Evolutionary conservation across 2,113 vertebrate genomes (phyloP).

Genomic region (Cepphus grylle): DNA sequence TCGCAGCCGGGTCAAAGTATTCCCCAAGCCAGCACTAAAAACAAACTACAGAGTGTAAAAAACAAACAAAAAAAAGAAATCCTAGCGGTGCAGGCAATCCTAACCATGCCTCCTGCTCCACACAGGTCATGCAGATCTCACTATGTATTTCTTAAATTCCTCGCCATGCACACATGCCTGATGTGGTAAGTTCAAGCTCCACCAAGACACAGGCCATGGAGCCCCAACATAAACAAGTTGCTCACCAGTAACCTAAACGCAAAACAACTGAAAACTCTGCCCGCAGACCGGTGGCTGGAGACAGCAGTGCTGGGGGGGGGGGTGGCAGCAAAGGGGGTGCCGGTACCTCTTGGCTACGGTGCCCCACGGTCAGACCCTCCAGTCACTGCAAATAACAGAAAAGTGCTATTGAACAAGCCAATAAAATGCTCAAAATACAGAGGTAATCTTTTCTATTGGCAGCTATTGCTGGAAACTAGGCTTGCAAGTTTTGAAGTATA

Average conservation of each 20-base stretch:
- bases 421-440: neutral
- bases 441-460: neutral
- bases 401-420: neutral
- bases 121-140: fast-evolving
- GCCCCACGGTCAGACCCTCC: neutral
- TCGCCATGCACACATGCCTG: fast-evolving
- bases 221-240: neutral
- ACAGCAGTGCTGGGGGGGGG: fast-evolving
- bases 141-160: fast-evolving
- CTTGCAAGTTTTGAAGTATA: neutral
- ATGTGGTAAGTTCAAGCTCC: neutral
- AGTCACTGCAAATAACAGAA: neutral
- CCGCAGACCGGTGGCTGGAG: fast-evolving
- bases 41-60: fast-evolving
- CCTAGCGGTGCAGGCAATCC: neutral
- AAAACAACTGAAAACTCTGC: neutral
- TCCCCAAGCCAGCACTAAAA: neutral
- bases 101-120: neutral
- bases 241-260: neutral
- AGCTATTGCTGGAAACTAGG: neutral
- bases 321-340: neutral
- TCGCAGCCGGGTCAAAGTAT: neutral
- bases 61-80: neutral
- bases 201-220: fast-evolving
- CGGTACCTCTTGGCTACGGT: fast-evolving